A percentile compares a stretch with the other conserved stretches of the same genome.
Evolutionary conservation across 2,113 vertebrate species (phyloP).

Genomic region (Bagarius yarrelli): DNA sequence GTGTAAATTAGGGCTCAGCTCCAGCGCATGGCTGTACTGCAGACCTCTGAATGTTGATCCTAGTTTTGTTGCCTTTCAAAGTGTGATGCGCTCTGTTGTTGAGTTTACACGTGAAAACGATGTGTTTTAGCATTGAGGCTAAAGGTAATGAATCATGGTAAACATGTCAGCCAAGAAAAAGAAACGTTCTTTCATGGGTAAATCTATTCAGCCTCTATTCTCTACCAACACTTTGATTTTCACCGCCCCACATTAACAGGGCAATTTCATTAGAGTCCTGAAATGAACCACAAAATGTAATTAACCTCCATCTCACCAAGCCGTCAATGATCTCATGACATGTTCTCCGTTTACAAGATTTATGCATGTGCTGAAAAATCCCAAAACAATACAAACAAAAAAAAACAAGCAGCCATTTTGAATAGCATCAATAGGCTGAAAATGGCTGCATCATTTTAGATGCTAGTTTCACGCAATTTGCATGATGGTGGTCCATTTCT

Average conservation of each 20-base stretch:
- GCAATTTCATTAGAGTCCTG: constrained; percentile 29
- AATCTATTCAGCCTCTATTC: constrained; percentile 46
- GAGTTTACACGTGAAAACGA: not conserved
- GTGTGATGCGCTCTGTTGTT: not conserved
- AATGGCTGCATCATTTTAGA: constrained; percentile 20
- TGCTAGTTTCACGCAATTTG: constrained; percentile 24
- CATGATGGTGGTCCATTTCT: constrained; percentile 45
- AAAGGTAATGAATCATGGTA: constrained; percentile 44
- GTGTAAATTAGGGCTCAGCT: no score
- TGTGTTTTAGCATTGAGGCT: constrained; percentile 4
- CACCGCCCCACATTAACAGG: constrained; percentile 16
- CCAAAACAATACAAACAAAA: not conserved
- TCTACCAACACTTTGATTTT: constrained; percentile 20
- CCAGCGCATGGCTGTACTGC: no score
- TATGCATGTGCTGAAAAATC: not conserved
- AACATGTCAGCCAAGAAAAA: constrained; percentile 29
- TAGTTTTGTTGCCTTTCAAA: not conserved
- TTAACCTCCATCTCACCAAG: constrained; percentile 4
- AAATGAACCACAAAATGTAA: constrained; percentile 23
- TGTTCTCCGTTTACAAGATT: not conserved
- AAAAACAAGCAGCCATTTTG: constrained; percentile 13
- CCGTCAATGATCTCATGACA: constrained; percentile 6
- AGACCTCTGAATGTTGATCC: no score
- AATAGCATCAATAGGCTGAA: constrained; percentile 10
- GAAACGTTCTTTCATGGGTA: constrained; percentile 43